Evolutionary conservation across 2,797 vertebrate species (phyloP).

Genomic region (Myiotriccus ornatus): DNA sequence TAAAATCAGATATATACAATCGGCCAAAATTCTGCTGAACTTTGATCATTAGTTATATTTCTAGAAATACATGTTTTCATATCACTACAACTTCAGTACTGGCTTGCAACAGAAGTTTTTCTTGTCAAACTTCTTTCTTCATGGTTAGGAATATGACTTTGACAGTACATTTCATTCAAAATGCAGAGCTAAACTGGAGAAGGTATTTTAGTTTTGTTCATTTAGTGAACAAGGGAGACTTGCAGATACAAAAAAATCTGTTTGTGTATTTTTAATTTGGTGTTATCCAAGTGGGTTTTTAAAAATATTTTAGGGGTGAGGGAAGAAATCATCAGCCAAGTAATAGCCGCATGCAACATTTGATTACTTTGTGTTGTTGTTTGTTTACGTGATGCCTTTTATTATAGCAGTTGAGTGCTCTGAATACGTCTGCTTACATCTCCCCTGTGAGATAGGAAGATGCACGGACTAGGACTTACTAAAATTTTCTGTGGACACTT

Average conservation of each 20-base stretch:
- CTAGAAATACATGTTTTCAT: neutral
- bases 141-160: neutral
- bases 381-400: neutral
- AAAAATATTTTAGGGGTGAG: neutral
- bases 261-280: neutral
- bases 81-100: neutral
- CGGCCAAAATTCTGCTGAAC: neutral
- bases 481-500: neutral
- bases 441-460: neutral
- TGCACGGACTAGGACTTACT: neutral
- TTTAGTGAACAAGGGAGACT: neutral
- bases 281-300: neutral
- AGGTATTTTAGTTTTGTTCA: neutral
- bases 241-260: neutral
- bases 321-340: neutral
- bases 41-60: neutral
- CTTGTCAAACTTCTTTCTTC: neutral
- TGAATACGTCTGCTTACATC: neutral
- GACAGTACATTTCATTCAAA: neutral
- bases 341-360: neutral
- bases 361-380: neutral
- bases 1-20: neutral
- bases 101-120: neutral
- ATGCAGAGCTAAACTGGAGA: neutral
- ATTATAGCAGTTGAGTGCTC: neutral